Percentiles rank a stretch among this genome's conserved stretches.
phyloP scores from a whole-genome alignment of 2,113 vertebrate species.

The Turnix velox region DNA sequence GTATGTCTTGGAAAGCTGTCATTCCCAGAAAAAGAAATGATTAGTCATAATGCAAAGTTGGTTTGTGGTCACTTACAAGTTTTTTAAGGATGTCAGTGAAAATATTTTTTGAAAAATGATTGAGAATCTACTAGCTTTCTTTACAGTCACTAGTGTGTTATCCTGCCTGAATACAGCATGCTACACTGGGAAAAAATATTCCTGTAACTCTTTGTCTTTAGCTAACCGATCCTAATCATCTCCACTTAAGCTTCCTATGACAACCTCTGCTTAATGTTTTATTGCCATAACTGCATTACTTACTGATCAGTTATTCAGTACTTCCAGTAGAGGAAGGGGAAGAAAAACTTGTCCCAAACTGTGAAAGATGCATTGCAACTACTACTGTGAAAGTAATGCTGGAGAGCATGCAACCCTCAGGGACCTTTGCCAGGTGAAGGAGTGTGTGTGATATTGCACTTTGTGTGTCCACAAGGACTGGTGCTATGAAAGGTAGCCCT shows the following conservation, averaged over 20 bases:
- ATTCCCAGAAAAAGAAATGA: neutral
- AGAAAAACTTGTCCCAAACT: neutral
- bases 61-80: neutral
- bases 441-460: neutral
- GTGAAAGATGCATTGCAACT: neutral
- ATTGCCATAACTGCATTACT: neutral
- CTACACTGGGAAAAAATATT: neutral
- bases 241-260: neutral
- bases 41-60: neutral
- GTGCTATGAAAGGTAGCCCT: neutral
- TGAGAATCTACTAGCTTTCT: neutral
- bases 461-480: accelerated
- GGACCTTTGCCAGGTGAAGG: neutral
- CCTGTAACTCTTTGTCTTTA: neutral
- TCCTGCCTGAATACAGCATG: neutral
- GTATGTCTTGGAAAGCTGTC: neutral
- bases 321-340: neutral
- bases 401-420: accelerated
- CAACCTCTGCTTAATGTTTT: neutral
- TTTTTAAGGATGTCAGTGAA: neutral
- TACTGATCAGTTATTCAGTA: neutral
- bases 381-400: accelerated
- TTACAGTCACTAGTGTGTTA: neutral
- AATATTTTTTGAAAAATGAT: neutral
- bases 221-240: neutral